A percentile compares a stretch with the other conserved stretches of the same genome.
These are phyloP conservation scores for Eristalinus sepulchralis DNA, from an alignment of 2,888 invertebrate genomes.

Conservation along the genomic window DNA sequence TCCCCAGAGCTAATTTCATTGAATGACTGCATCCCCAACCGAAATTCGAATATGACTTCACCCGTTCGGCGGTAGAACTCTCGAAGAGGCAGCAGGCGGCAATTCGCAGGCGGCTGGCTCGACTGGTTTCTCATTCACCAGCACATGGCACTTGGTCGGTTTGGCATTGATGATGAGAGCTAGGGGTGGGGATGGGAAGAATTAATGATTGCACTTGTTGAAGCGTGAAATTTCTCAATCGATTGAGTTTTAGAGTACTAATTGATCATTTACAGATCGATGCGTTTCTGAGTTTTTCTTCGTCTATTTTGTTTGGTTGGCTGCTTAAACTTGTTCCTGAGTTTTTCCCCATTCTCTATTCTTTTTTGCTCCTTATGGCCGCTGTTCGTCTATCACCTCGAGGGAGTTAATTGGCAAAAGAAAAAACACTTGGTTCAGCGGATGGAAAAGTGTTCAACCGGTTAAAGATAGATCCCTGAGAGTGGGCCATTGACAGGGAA, in stretches of 20 bases:
- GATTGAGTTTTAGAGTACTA: conserved; percentile 61
- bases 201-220: conserved; percentile 56
- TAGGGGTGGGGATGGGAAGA: background rate
- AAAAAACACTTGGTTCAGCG: conserved; percentile 28
- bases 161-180: conserved; percentile 19
- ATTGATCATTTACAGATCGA: conserved; percentile 66
- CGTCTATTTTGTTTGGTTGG: background rate
- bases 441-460: conserved; percentile 21
- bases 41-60: conserved; percentile 26
- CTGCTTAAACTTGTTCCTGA: background rate
- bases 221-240: conserved; percentile 54
- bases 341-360: background rate
- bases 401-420: conserved; percentile 24
- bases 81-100: background rate
- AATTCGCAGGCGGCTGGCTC: conserved; percentile 25
- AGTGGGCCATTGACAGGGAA: background rate
- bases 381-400: background rate
- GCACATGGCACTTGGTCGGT: conserved; percentile 3
- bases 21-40: background rate
- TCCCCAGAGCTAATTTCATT: conserved; percentile 8
- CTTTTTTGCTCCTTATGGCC: background rate
- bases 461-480: background rate
- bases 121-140: conserved; percentile 15
- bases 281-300: conserved; percentile 21
- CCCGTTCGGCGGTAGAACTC: background rate